Evolutionary conservation across 2,113 vertebrate genomes (phyloP), one percentile per base, ranked within the genome.

Genomic region (Amazona vittata): DNA sequence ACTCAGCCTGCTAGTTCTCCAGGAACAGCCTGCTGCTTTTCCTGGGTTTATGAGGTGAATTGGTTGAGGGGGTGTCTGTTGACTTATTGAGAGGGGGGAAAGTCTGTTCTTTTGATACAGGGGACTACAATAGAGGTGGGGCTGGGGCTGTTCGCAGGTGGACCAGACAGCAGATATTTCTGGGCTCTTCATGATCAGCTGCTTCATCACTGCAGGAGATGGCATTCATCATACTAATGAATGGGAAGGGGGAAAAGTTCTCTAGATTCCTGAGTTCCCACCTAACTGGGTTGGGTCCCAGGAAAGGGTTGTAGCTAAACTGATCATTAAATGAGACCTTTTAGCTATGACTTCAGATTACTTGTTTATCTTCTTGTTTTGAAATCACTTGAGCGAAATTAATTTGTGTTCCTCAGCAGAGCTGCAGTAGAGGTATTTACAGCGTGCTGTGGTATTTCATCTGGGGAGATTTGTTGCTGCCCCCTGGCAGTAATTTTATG

Each of bases 201-300:
- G n/a, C 31, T 31, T 71, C 41, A 28, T 11, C 35, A 2, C 6
- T 8, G 52, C 60, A n/a, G 83, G 62, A 57, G 13, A 22, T 12
- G 6, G 14, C 33, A 15, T 59, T 60, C 49, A 15, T 75, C 2
- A 1, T 25, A 19, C 33, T 1, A 0, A 11, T 65, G 44, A 4
- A 0, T 5, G 25, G 67, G 33, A 6, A 59, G 11, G 21, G 74
- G 14, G 68, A 31, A 24, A 50, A 33, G 10, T 18, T 77, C 49
- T 74, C 22, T 53, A n/a, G 29, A 17, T 65, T 21, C 43, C 63
- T 49, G 35, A 62, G 22, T 39, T 94, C 35, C 47, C 4, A 16
- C 33, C 4, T 9, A 35, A 39, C 31, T 4, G 18, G 6, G 5
- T 67, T 68, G 68, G 15, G 22, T 70, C 53, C 65, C 41, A 41